Percentiles rank a stretch among this genome's conserved stretches.
These are phyloP conservation scores for Zaprionus ghesquierei DNA, from an alignment of 1,140 invertebrate species.

Conservation along the genomic window DNA sequence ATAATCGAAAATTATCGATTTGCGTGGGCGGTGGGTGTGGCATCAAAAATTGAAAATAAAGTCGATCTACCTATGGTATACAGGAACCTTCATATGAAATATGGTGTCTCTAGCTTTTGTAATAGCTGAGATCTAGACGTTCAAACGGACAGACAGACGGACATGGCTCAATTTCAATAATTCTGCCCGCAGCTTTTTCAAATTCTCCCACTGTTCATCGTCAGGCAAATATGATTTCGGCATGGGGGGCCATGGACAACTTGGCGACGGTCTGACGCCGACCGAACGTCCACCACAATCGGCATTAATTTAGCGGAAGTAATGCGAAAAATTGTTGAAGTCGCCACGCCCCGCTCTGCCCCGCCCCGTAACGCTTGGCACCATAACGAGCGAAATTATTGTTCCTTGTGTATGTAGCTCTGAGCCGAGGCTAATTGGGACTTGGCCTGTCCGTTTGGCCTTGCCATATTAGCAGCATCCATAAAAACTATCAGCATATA, in stretches of 20 bases:
- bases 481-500: neutral
- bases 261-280: constrained; percentile 57
- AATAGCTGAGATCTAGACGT: no score
- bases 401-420: constrained; percentile 31
- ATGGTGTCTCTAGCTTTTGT: no score
- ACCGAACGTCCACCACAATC: constrained; percentile 65
- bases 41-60: no score
- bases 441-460: constrained; percentile 32
- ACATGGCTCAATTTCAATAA: no score
- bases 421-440: constrained; percentile 58
- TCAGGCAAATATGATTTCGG: constrained; percentile 15
- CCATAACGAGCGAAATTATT: constrained; percentile 12
- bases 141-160: no score
- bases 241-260: constrained; percentile 36
- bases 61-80: no score
- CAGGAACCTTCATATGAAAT: no score
- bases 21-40: no score
- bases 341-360: constrained; percentile 1
- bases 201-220: constrained; percentile 34
- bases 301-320: constrained; percentile 81
- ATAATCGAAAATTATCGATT: no score
- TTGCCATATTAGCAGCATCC: constrained; percentile 15
- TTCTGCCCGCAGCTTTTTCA: neutral
- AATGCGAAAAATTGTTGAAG: constrained; percentile 79
- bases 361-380: no score